These are phyloP conservation scores for Apis dorsata DNA, from an alignment of 1,140 invertebrate genomes.

Conservation along the genomic window DNA sequence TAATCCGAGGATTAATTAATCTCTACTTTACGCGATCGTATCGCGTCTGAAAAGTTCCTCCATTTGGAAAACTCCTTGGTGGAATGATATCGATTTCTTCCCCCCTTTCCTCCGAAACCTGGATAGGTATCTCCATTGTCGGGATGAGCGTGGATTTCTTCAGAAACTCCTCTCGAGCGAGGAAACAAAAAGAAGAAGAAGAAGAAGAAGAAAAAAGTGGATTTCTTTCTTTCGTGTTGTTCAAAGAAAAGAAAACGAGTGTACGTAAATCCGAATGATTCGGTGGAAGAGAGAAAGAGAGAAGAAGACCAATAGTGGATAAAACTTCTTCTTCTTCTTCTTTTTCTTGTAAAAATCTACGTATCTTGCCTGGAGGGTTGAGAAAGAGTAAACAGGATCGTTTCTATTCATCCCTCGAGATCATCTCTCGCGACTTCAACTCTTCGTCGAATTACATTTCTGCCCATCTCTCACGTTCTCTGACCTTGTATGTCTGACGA, in stretches of 20 bases:
- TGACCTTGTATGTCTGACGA: neutral
- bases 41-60: neutral
- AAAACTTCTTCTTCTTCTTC: neutral
- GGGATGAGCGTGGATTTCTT: constrained; percentile 8
- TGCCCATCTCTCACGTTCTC: neutral
- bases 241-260: neutral
- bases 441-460: constrained; percentile 45
- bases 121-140: neutral
- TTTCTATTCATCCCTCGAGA: constrained; percentile 73
- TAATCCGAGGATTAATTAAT: constrained; percentile 6
- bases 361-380: constrained; percentile 52
- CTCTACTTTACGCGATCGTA: neutral
- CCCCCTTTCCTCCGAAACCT: no score
- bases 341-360: constrained; percentile 53
- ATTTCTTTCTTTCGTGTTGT: neutral
- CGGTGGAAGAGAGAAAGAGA: neutral
- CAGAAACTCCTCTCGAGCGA: neutral
- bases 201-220: neutral
- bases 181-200: neutral
- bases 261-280: neutral
- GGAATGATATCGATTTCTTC: neutral
- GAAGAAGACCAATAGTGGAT: neutral
- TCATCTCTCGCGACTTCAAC: constrained; percentile 62
- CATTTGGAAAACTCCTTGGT: neutral
- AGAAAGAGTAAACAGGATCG: constrained; percentile 69